Evolutionary conservation across 2,113 vertebrate genomes (phyloP).

Genomic region (Ardeotis arabs): DNA sequence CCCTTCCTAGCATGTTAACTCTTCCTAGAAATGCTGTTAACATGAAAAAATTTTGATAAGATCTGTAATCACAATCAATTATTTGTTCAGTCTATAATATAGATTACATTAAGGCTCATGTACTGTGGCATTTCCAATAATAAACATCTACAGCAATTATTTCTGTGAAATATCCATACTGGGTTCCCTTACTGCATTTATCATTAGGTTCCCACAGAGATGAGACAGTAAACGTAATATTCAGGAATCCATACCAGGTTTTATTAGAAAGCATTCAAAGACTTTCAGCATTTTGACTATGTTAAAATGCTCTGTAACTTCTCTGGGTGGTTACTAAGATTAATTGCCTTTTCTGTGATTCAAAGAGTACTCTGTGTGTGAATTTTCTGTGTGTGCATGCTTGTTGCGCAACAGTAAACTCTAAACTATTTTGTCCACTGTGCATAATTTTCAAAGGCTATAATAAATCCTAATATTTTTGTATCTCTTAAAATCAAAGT

Average conservation of each 20-base stretch:
- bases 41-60: neutral
- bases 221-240: neutral
- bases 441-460: neutral
- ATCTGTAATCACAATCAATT: neutral
- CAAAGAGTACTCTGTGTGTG: neutral
- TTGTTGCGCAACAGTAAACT: neutral
- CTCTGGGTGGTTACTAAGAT: neutral
- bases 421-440: neutral
- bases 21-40: neutral
- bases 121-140: neutral
- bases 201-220: neutral
- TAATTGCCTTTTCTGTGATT: constrained; percentile 38
- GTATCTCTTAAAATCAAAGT: neutral
- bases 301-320: constrained; percentile 25
- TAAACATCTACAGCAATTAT: constrained; percentile 8
- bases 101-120: neutral
- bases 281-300: neutral
- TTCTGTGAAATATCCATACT: neutral
- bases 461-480: neutral
- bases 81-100: neutral
- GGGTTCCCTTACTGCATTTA: neutral
- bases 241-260: neutral
- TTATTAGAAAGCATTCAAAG: constrained; percentile 21
- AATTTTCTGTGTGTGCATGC: neutral
- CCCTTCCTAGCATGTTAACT: neutral